Percentiles rank a stretch among this genome's conserved stretches.
Evolutionary conservation across 2,888 invertebrate species (phyloP).

Genomic region (Drosophila ustulata): DNA sequence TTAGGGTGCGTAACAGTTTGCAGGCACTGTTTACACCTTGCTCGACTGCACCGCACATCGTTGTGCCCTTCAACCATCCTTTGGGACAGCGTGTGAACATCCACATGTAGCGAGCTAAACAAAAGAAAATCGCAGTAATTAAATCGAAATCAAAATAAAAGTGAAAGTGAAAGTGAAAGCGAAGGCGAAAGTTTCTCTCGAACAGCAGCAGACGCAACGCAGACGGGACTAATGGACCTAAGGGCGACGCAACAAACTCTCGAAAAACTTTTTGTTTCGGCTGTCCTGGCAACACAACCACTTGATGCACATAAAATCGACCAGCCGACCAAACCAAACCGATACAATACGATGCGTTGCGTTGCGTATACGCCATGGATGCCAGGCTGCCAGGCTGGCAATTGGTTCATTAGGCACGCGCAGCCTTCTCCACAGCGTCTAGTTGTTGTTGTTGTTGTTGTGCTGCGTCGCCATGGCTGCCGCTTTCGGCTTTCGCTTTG

Average conservation of each 20-base stretch:
- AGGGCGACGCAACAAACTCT: background rate
- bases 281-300: constrained; percentile 37
- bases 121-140: constrained; percentile 44
- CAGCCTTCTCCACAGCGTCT: background rate
- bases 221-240: constrained; percentile 38
- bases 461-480: constrained; percentile 26
- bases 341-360: constrained; percentile 5
- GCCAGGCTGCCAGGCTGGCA: too few relatives aligned
- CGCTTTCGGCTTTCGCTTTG: constrained; percentile 28
- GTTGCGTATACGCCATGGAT: constrained; percentile 57
- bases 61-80: background rate
- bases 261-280: constrained; percentile 22
- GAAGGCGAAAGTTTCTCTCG: constrained; percentile 12
- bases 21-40: constrained; percentile 45
- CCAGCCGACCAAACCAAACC: background rate
- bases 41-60: constrained; percentile 22
- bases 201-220: constrained; percentile 30
- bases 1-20: constrained; percentile 53
- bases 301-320: constrained; percentile 57
- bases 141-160: constrained; percentile 44
- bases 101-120: constrained; percentile 37
- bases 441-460: background rate
- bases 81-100: constrained; percentile 58
- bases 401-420: constrained; percentile 72
- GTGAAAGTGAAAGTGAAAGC: constrained; percentile 21